Conservation (phyloP, 2,888 invertebrate species). For the Syrphus vitripennis region DNA sequence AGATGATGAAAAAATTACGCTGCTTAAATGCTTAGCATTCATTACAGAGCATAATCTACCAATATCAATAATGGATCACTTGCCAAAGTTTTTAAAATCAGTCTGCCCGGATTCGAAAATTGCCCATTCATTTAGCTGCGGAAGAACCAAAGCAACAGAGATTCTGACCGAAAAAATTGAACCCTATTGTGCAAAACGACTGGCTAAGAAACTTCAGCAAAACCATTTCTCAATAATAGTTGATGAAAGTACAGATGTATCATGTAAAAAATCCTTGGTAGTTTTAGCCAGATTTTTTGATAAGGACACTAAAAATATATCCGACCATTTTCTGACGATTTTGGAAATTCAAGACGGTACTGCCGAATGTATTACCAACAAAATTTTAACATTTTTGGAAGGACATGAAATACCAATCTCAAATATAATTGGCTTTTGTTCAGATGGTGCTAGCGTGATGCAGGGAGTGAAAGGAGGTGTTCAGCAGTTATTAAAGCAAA, state of each 20-base stretch:
- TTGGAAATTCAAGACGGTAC: neutral
- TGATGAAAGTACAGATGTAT: neutral
- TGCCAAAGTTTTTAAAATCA: neutral
- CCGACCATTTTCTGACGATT: neutral
- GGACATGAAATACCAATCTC: neutral
- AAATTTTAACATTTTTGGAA: neutral
- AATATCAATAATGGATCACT: neutral
- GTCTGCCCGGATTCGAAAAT: conserved; percentile 3
- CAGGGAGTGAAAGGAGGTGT: neutral
- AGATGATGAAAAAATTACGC: neutral
- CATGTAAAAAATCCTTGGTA: neutral
- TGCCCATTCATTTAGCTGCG: neutral
- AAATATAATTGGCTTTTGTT: neutral
- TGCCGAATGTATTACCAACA: neutral
- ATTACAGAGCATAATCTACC: neutral
- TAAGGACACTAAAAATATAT: neutral
- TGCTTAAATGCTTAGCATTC: neutral
- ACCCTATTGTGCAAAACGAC: neutral
- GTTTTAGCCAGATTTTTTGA: neutral
- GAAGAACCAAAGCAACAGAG: neutral
- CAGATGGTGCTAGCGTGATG: neutral
- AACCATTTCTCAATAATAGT: neutral
- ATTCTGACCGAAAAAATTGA: neutral
- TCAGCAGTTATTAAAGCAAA: neutral
- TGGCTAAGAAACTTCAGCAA: too few species aligned